These are phyloP conservation scores for Catagonus wagneri DNA, from an alignment of 2,113 vertebrate species.

Conservation along the genomic window DNA sequence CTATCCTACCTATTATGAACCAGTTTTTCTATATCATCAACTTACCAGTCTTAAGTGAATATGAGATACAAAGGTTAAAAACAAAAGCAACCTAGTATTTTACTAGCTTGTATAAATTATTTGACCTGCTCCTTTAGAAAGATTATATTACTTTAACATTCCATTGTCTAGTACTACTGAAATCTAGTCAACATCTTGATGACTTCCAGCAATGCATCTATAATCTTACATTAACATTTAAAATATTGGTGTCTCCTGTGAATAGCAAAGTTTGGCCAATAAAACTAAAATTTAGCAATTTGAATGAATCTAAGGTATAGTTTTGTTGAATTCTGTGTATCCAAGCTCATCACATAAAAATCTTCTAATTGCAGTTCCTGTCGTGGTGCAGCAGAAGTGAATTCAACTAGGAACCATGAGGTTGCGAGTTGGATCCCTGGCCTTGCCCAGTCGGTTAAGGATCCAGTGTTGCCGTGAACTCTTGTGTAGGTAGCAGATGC, in stretches of 20 bases:
- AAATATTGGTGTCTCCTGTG: not conserved
- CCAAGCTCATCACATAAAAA: not conserved
- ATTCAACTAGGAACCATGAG: no score
- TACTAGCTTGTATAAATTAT: not conserved
- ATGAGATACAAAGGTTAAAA: constrained; percentile 3
- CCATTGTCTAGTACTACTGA: not conserved
- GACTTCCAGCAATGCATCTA: not conserved
- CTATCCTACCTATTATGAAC: constrained; percentile 15
- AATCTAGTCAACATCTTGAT: not conserved
- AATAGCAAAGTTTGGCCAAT: not conserved
- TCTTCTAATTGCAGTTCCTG: not conserved
- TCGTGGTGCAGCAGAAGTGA: no score
- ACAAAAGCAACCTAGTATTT: constrained; percentile 24
- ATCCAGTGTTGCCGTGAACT: no score
- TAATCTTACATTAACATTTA: not conserved
- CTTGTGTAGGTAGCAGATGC: no score
- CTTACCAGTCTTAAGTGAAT: not conserved
- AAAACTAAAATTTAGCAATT: not conserved
- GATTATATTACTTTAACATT: not conserved
- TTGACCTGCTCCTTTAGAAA: not conserved
- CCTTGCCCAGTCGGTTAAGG: no score
- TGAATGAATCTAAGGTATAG: not conserved
- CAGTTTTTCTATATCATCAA: constrained; percentile 16
- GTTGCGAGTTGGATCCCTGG: no score
- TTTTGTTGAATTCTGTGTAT: not conserved